Evolutionary conservation across 2,888 invertebrate genomes (phyloP).

Genomic region (Cerceris ruficornis): DNA sequence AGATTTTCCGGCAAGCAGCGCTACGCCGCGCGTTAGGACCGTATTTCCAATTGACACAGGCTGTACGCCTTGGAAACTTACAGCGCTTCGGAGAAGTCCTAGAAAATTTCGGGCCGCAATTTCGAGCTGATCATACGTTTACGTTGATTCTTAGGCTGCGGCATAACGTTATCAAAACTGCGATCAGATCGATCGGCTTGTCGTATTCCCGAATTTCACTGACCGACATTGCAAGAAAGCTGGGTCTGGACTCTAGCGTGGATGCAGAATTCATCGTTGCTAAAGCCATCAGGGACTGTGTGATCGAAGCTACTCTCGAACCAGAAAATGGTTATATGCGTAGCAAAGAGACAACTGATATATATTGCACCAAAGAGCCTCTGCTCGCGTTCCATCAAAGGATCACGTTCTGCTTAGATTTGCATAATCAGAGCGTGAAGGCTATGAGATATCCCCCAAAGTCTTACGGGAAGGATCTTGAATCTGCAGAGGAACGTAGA

Average conservation of each 20-base stretch:
- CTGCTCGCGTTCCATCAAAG: conserved; percentile 98
- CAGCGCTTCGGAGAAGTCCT: conserved; percentile 96
- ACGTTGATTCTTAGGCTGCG: conserved; percentile 96
- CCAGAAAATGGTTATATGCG: conserved; percentile 98
- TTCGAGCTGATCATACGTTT: conserved; percentile 96
- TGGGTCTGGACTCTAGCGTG: conserved; percentile 96
- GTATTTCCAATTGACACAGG: conserved; percentile 98
- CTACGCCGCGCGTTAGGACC: conserved; percentile 94
- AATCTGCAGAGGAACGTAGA: conserved; percentile 97
- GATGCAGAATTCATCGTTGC: conserved; percentile 99
- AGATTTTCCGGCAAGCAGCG: conserved; percentile 95
- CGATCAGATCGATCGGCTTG: conserved; percentile 96
- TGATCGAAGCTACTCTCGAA: conserved; percentile 98
- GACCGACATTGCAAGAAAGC: conserved; percentile 95
- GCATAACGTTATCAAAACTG: conserved; percentile 99
- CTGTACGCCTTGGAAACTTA: conserved; percentile 96
- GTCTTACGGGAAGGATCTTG: conserved; percentile 98
- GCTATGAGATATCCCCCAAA: conserved; percentile 99
- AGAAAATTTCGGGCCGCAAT: conserved; percentile 94
- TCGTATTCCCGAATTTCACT: conserved; percentile 98
- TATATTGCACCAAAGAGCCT: conserved; percentile 98
- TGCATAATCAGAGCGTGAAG: conserved; percentile 99
- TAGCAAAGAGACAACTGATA: conserved; percentile 97
- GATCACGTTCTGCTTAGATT: conserved; percentile 97
- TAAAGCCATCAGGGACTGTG: conserved; percentile 98